These are phyloP conservation scores for Gila robusta DNA, from an alignment of 2,797 vertebrate species.

Conservation along the genomic window DNA sequence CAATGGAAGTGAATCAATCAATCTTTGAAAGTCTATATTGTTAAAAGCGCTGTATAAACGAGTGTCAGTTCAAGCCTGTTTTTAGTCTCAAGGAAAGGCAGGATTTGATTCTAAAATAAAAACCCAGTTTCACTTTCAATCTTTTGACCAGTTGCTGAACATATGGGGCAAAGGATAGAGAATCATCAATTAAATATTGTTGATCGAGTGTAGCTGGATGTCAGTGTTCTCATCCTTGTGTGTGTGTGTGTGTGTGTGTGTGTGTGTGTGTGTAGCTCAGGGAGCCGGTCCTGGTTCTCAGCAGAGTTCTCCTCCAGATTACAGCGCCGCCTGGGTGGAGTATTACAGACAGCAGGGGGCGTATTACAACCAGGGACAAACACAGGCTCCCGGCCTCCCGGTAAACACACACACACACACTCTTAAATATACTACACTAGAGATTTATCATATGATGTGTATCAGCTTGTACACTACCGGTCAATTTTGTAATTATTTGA, in stretches of 20 bases:
- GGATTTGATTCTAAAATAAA: no score
- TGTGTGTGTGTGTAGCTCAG: constrained; percentile 80
- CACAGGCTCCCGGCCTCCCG: constrained; percentile 90
- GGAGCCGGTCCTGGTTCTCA: constrained; percentile 88
- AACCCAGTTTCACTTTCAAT: no score
- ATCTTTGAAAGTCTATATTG: no score
- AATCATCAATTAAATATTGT: neutral
- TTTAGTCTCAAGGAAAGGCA: no score
- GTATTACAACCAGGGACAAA: constrained; percentile 94
- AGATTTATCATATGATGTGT: neutral
- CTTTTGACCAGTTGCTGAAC: no score
- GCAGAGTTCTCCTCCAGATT: constrained; percentile 94
- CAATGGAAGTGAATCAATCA: no score
- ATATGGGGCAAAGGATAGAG: no score
- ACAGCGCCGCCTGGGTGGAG: constrained; percentile 94
- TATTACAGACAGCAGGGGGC: constrained; percentile 97
- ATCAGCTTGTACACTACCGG: neutral
- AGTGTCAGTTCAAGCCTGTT: no score
- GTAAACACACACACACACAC: constrained; percentile 61
- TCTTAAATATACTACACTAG: no score
- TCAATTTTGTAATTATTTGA: neutral
- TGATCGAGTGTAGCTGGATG: no score
- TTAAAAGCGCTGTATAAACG: no score
- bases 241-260: neutral
- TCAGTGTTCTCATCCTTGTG: neutral